Conservation (phyloP, 2,113 vertebrate species). For the Lagenorhynchus albirostris region DNA sequence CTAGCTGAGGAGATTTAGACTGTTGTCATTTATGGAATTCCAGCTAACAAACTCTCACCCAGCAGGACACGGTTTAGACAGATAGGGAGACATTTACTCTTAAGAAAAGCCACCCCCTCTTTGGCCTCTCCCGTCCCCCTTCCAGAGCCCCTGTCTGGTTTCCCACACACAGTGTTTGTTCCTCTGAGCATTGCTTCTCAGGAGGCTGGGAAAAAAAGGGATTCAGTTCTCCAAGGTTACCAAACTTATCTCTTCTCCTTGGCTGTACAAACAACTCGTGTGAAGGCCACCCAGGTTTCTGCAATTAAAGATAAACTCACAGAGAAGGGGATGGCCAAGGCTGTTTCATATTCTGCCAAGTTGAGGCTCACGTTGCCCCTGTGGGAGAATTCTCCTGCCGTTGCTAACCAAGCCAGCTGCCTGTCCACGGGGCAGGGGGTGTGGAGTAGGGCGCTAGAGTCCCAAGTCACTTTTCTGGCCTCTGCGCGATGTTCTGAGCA, state of each 20-base stretch:
- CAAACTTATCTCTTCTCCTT: conserved; percentile 45
- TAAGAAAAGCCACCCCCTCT: background rate
- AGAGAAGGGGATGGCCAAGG: conserved; percentile 35
- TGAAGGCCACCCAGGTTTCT: conserved; percentile 62
- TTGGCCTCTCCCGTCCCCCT: background rate
- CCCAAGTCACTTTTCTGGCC: background rate
- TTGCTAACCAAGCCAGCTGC: background rate
- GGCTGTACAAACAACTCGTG: conserved; percentile 6
- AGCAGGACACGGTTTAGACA: background rate
- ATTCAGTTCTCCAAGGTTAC: conserved; percentile 42
- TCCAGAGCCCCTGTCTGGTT: background rate
- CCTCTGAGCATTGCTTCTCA: conserved; percentile 45
- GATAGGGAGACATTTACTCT: background rate
- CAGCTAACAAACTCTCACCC: conserved; percentile 17
- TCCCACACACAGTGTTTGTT: conserved; percentile 56
- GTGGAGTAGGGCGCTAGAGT: background rate
- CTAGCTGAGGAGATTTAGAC: conserved; percentile 45
- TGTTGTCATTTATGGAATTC: conserved; percentile 21
- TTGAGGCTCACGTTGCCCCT: conserved; percentile 48
- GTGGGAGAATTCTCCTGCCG: background rate
- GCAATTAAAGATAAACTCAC: conserved; percentile 61
- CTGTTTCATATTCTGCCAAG: conserved; percentile 60
- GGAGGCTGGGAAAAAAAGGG: conserved; percentile 22
- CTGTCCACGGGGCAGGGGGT: background rate
- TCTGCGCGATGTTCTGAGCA: background rate